These are phyloP conservation scores for Rhyzopertha dominica DNA, from an alignment of 1,140 invertebrate genomes.

Conservation along the genomic window DNA sequence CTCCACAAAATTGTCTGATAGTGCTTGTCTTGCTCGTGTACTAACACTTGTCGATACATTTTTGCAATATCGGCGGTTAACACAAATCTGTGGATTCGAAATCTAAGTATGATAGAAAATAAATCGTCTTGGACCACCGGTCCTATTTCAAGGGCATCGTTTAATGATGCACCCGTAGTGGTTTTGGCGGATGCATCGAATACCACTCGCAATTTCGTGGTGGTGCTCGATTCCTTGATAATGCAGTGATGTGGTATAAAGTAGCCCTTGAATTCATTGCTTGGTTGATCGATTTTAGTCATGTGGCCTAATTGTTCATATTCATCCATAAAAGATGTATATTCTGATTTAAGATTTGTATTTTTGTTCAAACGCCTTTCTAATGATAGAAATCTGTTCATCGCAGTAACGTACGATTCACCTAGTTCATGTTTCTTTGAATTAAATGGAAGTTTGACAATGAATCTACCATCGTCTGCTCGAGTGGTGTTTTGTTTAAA, in stretches of 20 bases:
- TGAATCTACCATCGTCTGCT: constrained; percentile 24
- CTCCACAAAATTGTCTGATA: constrained; percentile 30
- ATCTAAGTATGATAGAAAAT: constrained; percentile 43
- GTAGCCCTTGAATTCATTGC: too few species aligned
- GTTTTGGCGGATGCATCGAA: constrained; percentile 39
- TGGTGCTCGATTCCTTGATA: constrained; percentile 28
- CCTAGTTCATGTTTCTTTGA: constrained; percentile 17
- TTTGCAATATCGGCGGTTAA: constrained; percentile 44
- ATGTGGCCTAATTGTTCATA: constrained; percentile 35
- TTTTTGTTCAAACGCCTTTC: constrained; percentile 16
- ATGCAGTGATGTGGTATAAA: constrained; percentile 48
- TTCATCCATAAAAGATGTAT: constrained; percentile 36
- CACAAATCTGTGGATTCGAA: constrained; percentile 39
- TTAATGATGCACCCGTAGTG: constrained; percentile 27
- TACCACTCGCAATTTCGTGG: constrained; percentile 38
- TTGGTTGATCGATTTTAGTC: constrained; percentile 5
- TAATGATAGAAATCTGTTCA: constrained; percentile 15
- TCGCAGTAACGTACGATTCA: constrained; percentile 16
- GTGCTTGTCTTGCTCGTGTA: constrained; percentile 31
- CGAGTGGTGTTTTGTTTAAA: constrained; percentile 26
- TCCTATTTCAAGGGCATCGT: constrained; percentile 29
- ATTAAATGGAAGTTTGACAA: constrained; percentile 30
- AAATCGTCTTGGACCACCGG: constrained; percentile 32
- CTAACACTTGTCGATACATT: constrained; percentile 44
- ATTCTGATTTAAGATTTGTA: constrained; percentile 12